Evolutionary conservation across 35 echinoderm and acorn worm species (phyloP).

Genomic region (Heliocidaris tuberculata): DNA sequence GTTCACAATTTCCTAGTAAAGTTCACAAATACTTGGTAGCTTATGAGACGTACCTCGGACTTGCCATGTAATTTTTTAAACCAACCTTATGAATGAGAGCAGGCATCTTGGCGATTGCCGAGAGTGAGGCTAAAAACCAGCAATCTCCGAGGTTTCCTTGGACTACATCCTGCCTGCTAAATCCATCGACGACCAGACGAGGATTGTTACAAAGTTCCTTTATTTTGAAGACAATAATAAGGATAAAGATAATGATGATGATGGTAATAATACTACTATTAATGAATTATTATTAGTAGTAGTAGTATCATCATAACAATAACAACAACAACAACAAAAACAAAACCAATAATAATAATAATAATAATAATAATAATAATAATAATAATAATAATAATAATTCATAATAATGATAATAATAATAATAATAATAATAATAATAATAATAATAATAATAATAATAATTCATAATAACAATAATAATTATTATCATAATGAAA

Average conservation of each 20-base stretch:
- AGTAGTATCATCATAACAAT: too few species aligned
- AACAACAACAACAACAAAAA: too few species aligned
- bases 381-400: too few species aligned
- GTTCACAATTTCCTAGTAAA: too few species aligned
- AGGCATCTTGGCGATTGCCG: slow-evolving; percentile 58
- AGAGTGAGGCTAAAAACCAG: slow-evolving; percentile 77
- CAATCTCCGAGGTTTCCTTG: slow-evolving; percentile 73
- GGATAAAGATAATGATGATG: neutral
- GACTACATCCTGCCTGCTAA: slow-evolving; percentile 69
- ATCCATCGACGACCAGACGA: slow-evolving; percentile 65
- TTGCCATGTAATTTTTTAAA: neutral
- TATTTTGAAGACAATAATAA: slow-evolving; percentile 20
- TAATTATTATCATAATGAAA: neutral
- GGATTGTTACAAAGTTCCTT: slow-evolving; percentile 63
- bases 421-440: neutral
- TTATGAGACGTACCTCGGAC: too few species aligned
- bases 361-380: too few species aligned
- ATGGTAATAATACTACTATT: too few species aligned
- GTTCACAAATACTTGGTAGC: too few species aligned
- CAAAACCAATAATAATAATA: neutral
- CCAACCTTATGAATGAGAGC: slow-evolving; percentile 61
- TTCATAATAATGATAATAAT: too few species aligned
- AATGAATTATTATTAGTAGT: too few species aligned
- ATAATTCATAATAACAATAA: too few species aligned
- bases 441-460: neutral